Evolutionary conservation across 2,113 vertebrate species (phyloP).

Genomic region (Albula glossodonta): DNA sequence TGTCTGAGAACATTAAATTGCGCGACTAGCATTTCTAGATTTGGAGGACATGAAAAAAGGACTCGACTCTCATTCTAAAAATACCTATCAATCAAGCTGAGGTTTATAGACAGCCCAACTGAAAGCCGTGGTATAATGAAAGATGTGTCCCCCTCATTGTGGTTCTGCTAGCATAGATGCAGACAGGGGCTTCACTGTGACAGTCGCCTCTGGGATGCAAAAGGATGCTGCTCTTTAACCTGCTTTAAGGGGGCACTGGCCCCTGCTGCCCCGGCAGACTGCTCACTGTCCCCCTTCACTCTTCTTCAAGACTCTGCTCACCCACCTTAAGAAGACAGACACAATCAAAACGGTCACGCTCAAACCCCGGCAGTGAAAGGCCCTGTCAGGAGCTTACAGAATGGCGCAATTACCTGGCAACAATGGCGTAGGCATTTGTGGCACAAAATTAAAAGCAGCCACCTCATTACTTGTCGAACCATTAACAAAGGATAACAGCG

Average conservation of each 20-base stretch:
- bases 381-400: constrained; percentile 6
- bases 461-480: constrained; percentile 12
- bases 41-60: no score
- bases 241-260: background rate
- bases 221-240: background rate
- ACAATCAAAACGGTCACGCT: background rate
- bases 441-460: constrained; percentile 14
- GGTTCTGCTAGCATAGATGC: background rate
- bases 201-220: no score
- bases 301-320: background rate
- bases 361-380: background rate
- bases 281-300: background rate
- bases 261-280: background rate
- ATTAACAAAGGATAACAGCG: constrained; percentile 18
- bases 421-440: background rate
- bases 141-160: background rate
- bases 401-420: constrained; percentile 20
- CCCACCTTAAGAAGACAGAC: constrained; percentile 2
- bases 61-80: no score
- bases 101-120: no score
- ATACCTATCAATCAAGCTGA: no score
- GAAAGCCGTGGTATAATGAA: no score
- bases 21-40: no score
- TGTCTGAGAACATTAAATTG: no score
- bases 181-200: background rate